phyloP scores from a whole-genome alignment of 2,797 vertebrate genomes.

The Caiman crocodilus region DNA sequence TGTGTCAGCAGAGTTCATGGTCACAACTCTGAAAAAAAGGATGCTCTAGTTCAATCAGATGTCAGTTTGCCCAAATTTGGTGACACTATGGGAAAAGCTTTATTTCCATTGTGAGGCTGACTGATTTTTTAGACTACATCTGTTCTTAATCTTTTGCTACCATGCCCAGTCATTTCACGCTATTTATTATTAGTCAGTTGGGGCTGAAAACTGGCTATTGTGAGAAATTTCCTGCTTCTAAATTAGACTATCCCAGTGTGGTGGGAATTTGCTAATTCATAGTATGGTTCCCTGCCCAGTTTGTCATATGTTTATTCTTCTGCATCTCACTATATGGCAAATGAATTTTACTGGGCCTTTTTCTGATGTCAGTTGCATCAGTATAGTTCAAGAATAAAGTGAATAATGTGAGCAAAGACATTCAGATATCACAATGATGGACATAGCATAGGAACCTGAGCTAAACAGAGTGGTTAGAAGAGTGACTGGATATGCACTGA shows the following conservation, averaged over 20 bases:
- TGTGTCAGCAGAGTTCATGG: not conserved
- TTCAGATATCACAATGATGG: not conserved
- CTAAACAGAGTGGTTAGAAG: not conserved
- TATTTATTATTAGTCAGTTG: slow-evolving; percentile 52
- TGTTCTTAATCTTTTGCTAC: slow-evolving; percentile 62
- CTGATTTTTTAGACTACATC: slow-evolving; percentile 54
- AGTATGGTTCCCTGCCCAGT: not conserved
- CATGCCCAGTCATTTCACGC: slow-evolving; percentile 43
- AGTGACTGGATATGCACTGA: not conserved
- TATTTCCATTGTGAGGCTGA: slow-evolving; percentile 25
- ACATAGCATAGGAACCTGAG: not conserved
- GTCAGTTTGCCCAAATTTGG: not conserved
- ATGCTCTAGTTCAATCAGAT: not conserved
- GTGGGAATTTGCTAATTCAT: not conserved
- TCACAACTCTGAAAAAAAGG: not conserved
- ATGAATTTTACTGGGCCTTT: not conserved
- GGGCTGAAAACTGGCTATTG: slow-evolving; percentile 51
- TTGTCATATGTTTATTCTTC: not conserved
- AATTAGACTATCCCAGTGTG: slow-evolving; percentile 23
- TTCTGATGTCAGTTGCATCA: not conserved
- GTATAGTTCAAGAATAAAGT: not conserved
- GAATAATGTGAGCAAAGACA: not conserved
- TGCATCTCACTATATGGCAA: not conserved
- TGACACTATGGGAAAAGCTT: not conserved
- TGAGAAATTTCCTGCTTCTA: slow-evolving; percentile 70